Percentiles rank a stretch among this genome's conserved stretches.
phyloP scores from a whole-genome alignment of 2,797 vertebrate genomes.

The Paratrypauchen microcephalus region DNA sequence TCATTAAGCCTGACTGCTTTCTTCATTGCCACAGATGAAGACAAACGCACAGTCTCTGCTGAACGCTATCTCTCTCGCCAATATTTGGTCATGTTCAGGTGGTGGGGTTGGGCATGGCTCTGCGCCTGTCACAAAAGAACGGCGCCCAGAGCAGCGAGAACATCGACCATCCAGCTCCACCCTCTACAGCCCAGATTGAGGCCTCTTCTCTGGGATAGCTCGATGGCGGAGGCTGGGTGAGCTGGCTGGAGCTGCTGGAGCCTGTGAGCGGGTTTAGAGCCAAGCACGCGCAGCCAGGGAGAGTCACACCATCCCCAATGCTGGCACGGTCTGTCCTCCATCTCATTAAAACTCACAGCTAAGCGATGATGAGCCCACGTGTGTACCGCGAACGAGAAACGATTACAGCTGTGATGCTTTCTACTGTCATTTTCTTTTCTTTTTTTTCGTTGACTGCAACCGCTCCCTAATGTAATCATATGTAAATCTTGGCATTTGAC shows the following conservation, averaged over 20 bases:
- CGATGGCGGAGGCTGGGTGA: slow-evolving; percentile 43
- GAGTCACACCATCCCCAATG: slow-evolving; percentile 49
- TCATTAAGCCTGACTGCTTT: slow-evolving; percentile 17
- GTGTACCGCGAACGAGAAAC: slow-evolving; percentile 24
- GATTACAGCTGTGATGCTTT: slow-evolving; percentile 23
- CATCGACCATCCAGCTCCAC: slow-evolving; percentile 48
- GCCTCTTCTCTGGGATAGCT: slow-evolving; percentile 44
- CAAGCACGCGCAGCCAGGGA: slow-evolving; percentile 56
- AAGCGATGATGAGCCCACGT: slow-evolving; percentile 50
- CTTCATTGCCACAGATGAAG: slow-evolving; percentile 33
- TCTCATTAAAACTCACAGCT: slow-evolving; percentile 58
- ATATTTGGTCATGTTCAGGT: slow-evolving; percentile 64
- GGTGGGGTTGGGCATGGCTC: slow-evolving; percentile 63
- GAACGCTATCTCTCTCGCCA: slow-evolving; percentile 27
- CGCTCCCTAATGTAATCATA: slow-evolving; percentile 57
- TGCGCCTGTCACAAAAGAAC: slow-evolving; percentile 44
- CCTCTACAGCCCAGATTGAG: slow-evolving; percentile 45
- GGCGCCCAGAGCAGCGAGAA: slow-evolving; percentile 39
- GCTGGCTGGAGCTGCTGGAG: slow-evolving; percentile 59
- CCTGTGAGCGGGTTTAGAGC: slow-evolving; percentile 45
- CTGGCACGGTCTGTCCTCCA: slow-evolving; percentile 52
- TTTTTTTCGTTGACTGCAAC: slow-evolving; percentile 13
- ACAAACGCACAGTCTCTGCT: slow-evolving; percentile 19
- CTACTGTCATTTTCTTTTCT: slow-evolving; percentile 27
- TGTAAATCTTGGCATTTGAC: slow-evolving; percentile 74